Evolutionary conservation across 2,888 invertebrate species (phyloP).

Genomic region (Carabus problematicus): DNA sequence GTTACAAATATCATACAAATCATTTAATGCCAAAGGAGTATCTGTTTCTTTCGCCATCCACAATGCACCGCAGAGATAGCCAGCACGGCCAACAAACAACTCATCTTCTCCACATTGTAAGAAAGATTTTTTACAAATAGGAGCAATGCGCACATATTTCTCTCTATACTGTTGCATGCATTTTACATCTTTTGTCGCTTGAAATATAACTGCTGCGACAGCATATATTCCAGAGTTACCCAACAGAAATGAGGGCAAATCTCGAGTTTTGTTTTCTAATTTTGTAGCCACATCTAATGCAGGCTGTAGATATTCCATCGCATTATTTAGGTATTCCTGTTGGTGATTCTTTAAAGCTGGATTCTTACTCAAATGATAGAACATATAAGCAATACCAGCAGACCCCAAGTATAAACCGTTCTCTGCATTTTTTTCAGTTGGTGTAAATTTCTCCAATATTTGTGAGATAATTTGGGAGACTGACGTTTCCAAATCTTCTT

Average conservation of each 20-base stretch:
- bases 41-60: constrained; percentile 71
- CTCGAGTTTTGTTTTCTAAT: constrained; percentile 61
- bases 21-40: constrained; percentile 58
- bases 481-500: constrained; percentile 39
- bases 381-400: constrained; percentile 79
- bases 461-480: constrained; percentile 48
- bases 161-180: constrained; percentile 53
- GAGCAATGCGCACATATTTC: constrained; percentile 58
- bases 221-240: constrained; percentile 82
- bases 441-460: constrained; percentile 54
- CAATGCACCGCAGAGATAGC: constrained; percentile 78
- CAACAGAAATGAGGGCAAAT: constrained; percentile 76
- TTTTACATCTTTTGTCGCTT: constrained; percentile 60
- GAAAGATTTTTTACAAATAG: constrained; percentile 64
- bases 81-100: constrained; percentile 84
- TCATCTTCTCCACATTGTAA: constrained; percentile 79
- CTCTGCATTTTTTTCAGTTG: constrained; percentile 56
- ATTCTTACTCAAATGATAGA: constrained; percentile 71
- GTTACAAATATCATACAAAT: constrained; percentile 71
- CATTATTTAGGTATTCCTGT: constrained; percentile 64
- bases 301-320: constrained; percentile 68
- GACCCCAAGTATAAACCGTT: constrained; percentile 75
- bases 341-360: constrained; percentile 60
- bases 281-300: constrained; percentile 64
- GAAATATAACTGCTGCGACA: constrained; percentile 70